These are phyloP conservation scores for Elymnias hypermnestra DNA, from an alignment of 1,140 invertebrate genomes.

Conservation along the genomic window DNA sequence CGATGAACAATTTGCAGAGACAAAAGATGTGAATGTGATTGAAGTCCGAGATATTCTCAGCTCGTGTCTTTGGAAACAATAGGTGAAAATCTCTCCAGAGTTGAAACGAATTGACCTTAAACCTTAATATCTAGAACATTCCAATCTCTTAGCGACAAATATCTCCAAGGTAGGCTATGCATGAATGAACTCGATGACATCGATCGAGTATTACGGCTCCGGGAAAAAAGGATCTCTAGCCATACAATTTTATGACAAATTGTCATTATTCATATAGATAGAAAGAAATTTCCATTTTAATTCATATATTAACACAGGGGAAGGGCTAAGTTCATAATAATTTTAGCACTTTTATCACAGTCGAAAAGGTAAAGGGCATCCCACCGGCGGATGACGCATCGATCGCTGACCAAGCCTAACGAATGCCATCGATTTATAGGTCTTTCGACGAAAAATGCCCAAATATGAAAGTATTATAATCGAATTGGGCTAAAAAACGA, in stretches of 20 bases:
- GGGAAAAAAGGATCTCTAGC: constrained; percentile 47
- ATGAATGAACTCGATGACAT: constrained; percentile 60
- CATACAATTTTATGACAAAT: constrained; percentile 23
- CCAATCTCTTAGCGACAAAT: constrained; percentile 28
- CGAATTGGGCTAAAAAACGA: constrained; percentile 22
- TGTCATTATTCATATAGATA: constrained; percentile 10
- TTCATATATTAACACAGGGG: too few relatives aligned
- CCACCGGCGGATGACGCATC: constrained; percentile 76
- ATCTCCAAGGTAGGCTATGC: constrained; percentile 51
- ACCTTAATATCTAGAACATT: constrained; percentile 48
- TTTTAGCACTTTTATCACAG: constrained; percentile 17
- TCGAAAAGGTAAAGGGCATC: constrained; percentile 62
- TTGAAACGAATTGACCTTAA: constrained; percentile 27
- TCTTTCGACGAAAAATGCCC: constrained; percentile 21
- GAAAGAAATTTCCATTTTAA: too few relatives aligned
- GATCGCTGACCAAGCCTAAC: constrained; percentile 76
- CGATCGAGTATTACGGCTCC: constrained; percentile 49
- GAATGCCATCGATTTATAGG: constrained; percentile 64
- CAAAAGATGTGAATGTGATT: constrained; percentile 30
- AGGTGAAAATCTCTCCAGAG: constrained; percentile 44
- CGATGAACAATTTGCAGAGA: constrained; percentile 30
- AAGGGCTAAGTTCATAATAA: too few relatives aligned
- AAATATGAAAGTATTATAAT: constrained; percentile 41
- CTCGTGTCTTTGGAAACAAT: constrained; percentile 47
- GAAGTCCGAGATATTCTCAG: constrained; percentile 32